Conservation (phyloP, 1,140 invertebrate species). For the Carcinoscorpius rotundicauda region DNA sequence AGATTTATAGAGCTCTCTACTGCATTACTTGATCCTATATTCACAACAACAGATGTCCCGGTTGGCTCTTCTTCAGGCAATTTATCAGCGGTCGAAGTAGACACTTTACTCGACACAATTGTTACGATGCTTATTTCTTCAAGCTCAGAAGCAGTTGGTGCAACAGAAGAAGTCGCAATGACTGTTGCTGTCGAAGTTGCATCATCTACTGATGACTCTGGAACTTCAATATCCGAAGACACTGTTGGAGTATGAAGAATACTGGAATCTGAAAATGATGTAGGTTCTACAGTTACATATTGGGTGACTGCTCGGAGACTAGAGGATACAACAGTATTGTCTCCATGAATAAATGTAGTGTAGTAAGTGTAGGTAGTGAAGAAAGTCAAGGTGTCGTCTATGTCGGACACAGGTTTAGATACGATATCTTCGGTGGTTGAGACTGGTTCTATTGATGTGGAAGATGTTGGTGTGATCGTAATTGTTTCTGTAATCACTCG, state of each 20-base stretch:
- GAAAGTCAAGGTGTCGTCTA: conserved; percentile 14
- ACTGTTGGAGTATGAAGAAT: conserved; percentile 6
- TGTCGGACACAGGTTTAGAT: not conserved
- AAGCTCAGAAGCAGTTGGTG: not conserved
- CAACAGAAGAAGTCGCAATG: conserved; percentile 1
- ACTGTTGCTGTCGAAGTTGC: not conserved
- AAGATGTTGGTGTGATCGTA: conserved; percentile 9
- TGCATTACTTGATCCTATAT: conserved; percentile 2
- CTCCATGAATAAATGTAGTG: conserved; percentile 23
- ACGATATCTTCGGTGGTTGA: not conserved
- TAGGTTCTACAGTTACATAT: conserved; percentile 20
- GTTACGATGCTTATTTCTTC: not conserved
- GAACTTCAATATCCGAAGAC: not conserved
- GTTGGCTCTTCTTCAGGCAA: not conserved
- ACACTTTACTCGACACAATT: not conserved
- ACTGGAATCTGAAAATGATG: not conserved
- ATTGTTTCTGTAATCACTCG: conserved; percentile 20
- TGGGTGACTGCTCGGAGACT: conserved; percentile 23
- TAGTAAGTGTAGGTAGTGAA: conserved; percentile 26
- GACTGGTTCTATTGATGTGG: not conserved
- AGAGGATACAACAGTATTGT: conserved; percentile 17
- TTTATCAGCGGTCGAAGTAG: not conserved
- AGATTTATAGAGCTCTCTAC: too few species aligned
- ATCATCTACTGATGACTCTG: not conserved
- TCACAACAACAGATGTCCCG: conserved; percentile 13